Evolutionary conservation across 2,888 invertebrate species (phyloP), one percentile per base, ranked within the genome.

Genomic region (Mesorhabditis sp.): DNA sequence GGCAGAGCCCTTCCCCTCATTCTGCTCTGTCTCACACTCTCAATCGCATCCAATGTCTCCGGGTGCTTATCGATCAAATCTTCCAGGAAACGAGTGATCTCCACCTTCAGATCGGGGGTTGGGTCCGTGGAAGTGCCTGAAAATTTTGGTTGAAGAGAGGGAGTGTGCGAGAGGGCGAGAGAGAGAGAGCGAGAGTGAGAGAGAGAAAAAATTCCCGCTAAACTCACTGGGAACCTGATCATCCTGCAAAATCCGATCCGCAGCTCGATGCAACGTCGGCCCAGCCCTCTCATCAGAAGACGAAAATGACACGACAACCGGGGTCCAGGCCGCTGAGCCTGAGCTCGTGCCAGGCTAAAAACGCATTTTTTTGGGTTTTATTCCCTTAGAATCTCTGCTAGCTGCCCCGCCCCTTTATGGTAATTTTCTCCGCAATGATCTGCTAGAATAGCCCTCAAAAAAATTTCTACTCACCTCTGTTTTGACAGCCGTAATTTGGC

Each of bases 51-150:
- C 62, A 84, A 68, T 5, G 85, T 82, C 67, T 84, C 85, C 7
- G 85, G 85, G 72, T 85, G 85, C 65, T 78, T 80, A 15, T 84
- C 84, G 58, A 85, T 81, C n/a, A 85, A 71, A 58, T 85, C 83
- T 70, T 85, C 85, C 42, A 85, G 72, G 61, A 85, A 83, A 61
- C 78, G 76, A 4, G 81, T 80, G 68, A 85, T 81, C 69, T 85
- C 81, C 28, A 71, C 79, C 66, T 80, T 79, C 64, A 83, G 74
- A 66, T 83, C 80, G 61, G 63, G 66, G 28, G 75, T 69, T 62
- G 72, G 69, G 70, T 67, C 58, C 7, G 58, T 13, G 7, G 58
- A 50, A 50, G 58, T 50, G 58, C 58, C 58, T 50, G n/a, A 50
- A n/a, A n/a, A 50, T 50, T 28, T 28, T 28, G 28, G 28, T 1